phyloP scores from a whole-genome alignment of 1,140 invertebrate species.

The Argopecten irradians region DNA sequence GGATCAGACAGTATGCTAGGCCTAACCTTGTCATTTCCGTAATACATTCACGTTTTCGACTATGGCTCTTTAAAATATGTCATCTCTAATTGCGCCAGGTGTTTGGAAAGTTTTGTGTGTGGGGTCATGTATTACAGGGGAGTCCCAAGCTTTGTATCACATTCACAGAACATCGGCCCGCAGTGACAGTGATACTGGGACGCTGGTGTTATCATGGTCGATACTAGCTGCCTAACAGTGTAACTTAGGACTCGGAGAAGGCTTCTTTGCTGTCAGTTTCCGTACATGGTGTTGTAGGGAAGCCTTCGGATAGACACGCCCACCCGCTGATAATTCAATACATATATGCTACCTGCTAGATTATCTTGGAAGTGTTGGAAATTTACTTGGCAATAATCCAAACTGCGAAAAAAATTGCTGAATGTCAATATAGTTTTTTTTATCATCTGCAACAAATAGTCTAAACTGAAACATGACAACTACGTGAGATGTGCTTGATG shows the following conservation, averaged over 20 bases:
- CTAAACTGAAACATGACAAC: not conserved
- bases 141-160: not conserved
- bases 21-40: too few relatives aligned
- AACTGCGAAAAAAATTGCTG: not conserved
- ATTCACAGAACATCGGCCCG: not conserved
- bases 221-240: not conserved
- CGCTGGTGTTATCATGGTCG: not conserved
- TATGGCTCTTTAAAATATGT: too few relatives aligned
- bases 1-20: too few relatives aligned
- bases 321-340: not conserved
- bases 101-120: too few relatives aligned
- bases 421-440: not conserved
- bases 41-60: too few relatives aligned
- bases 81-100: too few relatives aligned
- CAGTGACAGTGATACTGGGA: not conserved
- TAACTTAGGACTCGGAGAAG: not conserved
- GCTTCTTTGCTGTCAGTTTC: not conserved
- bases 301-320: not conserved
- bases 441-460: not conserved
- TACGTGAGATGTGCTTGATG: not conserved
- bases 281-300: not conserved
- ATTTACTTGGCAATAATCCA: slow-evolving; percentile 22
- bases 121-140: too few relatives aligned
- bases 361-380: not conserved
- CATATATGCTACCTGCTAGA: not conserved